Evolutionary conservation across 2,113 vertebrate species (phyloP).

Genomic region (cattle (Bos taurus)): ARS-UCD2.0 NC_037357.1:62309501-62310000

Average conservation of each 20-base stretch:
- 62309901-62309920: neutral
- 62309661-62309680: neutral
- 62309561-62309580: fast-evolving
- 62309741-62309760: neutral
- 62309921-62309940: neutral
- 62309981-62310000: neutral
- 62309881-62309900: neutral
- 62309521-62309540: neutral
- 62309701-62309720: neutral
- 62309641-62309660: neutral
- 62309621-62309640: neutral
- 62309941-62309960: neutral
- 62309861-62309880: neutral
- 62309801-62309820: neutral
- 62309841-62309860: neutral
- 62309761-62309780: neutral
- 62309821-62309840: neutral
- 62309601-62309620: neutral
- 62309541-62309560: neutral
- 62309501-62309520: neutral
- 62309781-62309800: neutral
- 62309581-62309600: neutral
- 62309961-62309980: neutral
- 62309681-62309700: neutral
- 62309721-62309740: neutral